A percentile compares a stretch with the other conserved stretches of the same genome.
These are phyloP conservation scores for Aptenodytes forsteri DNA, from an alignment of 2,113 vertebrate genomes.

Conservation along the genomic window DNA sequence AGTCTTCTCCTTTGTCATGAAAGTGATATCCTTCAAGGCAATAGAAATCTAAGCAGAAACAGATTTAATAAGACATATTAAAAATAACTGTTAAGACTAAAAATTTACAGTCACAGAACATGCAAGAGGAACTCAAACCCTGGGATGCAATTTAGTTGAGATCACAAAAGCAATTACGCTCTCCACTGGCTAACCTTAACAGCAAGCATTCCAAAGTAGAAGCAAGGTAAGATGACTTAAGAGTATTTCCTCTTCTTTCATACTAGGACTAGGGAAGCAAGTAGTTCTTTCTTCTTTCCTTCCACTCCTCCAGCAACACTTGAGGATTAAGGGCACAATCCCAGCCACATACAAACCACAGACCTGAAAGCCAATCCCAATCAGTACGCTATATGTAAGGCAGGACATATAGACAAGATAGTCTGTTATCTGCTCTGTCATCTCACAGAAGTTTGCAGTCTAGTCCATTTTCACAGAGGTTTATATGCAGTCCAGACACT, in stretches of 20 bases:
- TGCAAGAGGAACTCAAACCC: neutral
- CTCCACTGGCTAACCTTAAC: neutral
- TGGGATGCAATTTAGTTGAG: neutral
- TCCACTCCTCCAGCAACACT: neutral
- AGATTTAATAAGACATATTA: neutral
- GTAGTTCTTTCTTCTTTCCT: neutral
- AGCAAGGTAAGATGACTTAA: neutral
- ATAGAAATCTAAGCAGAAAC: constrained; percentile 81
- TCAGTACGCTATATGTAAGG: neutral
- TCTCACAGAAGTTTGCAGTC: neutral
- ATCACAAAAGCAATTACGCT: neutral
- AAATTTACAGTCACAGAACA: neutral
- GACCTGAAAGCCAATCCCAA: neutral
- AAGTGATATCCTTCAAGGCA: constrained; percentile 83
- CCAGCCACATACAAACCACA: neutral
- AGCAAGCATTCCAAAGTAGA: neutral
- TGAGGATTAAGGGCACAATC: neutral
- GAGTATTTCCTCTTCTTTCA: neutral
- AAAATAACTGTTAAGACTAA: neutral
- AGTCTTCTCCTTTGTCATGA: constrained; percentile 90
- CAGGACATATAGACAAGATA: neutral
- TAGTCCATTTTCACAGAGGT: neutral
- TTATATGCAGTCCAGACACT: neutral
- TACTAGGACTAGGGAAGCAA: neutral
- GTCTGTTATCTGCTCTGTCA: neutral